Evolutionary conservation across 2,888 invertebrate genomes (phyloP), one percentile per base, ranked within the genome.

Genomic region (Dascillus cervinus): DNA sequence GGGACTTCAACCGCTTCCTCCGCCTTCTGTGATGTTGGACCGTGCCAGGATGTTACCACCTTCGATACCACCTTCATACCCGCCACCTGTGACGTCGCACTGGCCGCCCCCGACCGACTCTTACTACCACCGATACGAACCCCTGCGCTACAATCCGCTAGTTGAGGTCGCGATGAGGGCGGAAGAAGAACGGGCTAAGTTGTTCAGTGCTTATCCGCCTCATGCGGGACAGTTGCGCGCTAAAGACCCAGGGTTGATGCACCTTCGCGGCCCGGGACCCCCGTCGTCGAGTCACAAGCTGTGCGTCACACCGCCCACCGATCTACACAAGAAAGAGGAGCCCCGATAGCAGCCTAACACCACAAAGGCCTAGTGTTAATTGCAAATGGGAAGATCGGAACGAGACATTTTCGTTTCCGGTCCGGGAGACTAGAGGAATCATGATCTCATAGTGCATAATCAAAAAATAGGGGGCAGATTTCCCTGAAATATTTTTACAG

Each of bases 121-220:
- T 1, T 72, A 73, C 14, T 84, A 82, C 61, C 62, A 74, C 22
- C 22, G 37, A 17, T 73, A 73, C 53, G 82, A 82, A 56, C 79
- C 82, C 21, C 71, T 85, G 43, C 75, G 84, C 32, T 85, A 83
- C 60, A 84, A 83, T 58, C 84, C 86, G 11, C 67, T 87, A 15
- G 77, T 87, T 68, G 84, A 85, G 50, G 83, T 80, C 8, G 82
- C 82, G 11, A 76, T 81, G 56, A 72, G 83, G 32, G 82, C 78
- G 24, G 84, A 85, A 56, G 85, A 86, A 51, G 82, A 86, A 60
- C 76, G 85, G 37, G 82, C 79, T 22, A 86, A 85, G 64, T 75
- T 85, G 55, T 75, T 80, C 55, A 77, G 73, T 46, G 77, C 81
- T 41, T 84, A 83, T 34, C 38, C 55, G 41, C 34, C 55, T 39